These are phyloP conservation scores for Celastrina argiolus DNA, from an alignment of 2,888 invertebrate species.

Conservation along the genomic window DNA sequence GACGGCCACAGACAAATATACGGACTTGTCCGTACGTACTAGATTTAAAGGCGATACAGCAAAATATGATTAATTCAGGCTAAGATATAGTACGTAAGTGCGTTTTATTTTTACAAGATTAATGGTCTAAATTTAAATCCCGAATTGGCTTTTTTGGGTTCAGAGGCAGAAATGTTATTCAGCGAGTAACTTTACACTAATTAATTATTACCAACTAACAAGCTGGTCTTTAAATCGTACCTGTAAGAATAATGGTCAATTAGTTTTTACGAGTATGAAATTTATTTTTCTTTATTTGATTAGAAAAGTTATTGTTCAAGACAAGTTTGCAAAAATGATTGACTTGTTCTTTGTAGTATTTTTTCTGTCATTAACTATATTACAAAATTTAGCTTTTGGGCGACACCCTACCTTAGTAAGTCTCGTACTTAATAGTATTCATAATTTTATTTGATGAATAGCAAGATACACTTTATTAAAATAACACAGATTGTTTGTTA, in stretches of 20 bases:
- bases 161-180: too few relatives aligned
- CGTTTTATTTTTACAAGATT: too few relatives aligned
- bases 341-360: background rate
- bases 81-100: too few relatives aligned
- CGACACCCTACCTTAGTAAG: constrained; percentile 15
- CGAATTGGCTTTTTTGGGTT: too few relatives aligned
- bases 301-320: background rate
- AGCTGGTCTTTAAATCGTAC: background rate
- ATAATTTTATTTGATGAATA: too few relatives aligned
- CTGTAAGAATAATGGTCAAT: background rate
- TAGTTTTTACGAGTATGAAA: background rate
- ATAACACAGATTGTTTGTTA: too few relatives aligned
- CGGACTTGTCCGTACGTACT: too few relatives aligned
- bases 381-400: background rate
- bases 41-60: too few relatives aligned
- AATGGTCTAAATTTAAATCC: too few relatives aligned
- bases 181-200: background rate
- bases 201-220: background rate
- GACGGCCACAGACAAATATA: too few relatives aligned
- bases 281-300: background rate
- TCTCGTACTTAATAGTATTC: background rate
- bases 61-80: too few relatives aligned
- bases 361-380: background rate
- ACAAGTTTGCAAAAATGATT: background rate
- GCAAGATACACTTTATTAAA: too few relatives aligned